Evolutionary conservation across 1,140 invertebrate genomes (phyloP).

Genomic region (Tetramorium parvispinum): DNA sequence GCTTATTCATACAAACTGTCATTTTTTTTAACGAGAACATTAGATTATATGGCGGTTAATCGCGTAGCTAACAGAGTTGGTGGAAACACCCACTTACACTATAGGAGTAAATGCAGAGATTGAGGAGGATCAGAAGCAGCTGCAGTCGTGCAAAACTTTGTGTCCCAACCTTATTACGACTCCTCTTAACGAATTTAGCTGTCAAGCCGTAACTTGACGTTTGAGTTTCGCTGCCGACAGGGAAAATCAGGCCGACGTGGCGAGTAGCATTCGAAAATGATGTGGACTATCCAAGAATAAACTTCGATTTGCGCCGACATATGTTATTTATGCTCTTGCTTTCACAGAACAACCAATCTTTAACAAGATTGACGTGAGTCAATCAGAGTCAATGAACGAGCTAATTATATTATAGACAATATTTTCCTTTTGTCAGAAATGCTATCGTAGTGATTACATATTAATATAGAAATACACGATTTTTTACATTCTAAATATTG

Average conservation of each 20-base stretch:
- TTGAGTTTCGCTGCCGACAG: conserved; percentile 77
- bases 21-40: conserved; percentile 32
- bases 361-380: background rate
- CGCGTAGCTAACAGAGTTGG: conserved; percentile 26
- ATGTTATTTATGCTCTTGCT: background rate
- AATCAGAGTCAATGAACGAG: background rate
- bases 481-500: background rate
- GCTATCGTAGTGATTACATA: background rate
- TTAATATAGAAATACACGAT: background rate
- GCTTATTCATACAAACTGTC: conserved; percentile 28
- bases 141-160: conserved; percentile 77
- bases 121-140: conserved; percentile 49
- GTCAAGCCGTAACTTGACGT: conserved; percentile 80
- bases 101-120: conserved; percentile 44
- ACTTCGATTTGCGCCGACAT: conserved; percentile 31
- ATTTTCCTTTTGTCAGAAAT: background rate
- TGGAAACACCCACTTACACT: conserved; percentile 47
- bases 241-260: conserved; percentile 38
- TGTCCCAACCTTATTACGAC: conserved; percentile 81
- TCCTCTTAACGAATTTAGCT: conserved; percentile 82
- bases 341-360: background rate
- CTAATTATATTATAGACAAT: background rate
- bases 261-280: conserved; percentile 33
- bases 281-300: conserved; percentile 53
- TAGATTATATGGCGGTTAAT: conserved; percentile 53